Evolutionary conservation across 2,888 invertebrate species (phyloP).

Genomic region (Cephus runcator): DNA sequence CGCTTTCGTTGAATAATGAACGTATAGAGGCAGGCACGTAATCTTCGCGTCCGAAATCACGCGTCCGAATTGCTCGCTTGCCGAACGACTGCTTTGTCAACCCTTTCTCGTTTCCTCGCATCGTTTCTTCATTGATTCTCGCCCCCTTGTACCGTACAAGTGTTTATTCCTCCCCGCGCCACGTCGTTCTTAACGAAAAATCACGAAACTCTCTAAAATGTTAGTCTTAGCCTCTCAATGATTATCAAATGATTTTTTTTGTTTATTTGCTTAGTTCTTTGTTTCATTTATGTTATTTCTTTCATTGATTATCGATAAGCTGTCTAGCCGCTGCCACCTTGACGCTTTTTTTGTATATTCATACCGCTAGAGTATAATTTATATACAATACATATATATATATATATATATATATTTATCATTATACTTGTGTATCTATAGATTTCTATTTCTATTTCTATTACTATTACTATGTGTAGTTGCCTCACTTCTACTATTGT

Average conservation of each 20-base stretch:
- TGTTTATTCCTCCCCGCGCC: too few species aligned
- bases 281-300: conserved; percentile 25
- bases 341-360: conserved; percentile 17
- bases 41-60: too few species aligned
- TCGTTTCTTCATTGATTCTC: too few species aligned
- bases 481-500: not conserved
- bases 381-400: conserved; percentile 20
- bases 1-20: too few species aligned
- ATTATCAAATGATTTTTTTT: conserved; percentile 63
- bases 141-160: too few species aligned
- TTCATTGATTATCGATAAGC: conserved; percentile 43
- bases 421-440: conserved; percentile 27
- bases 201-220: conserved; percentile 21
- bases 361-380: conserved; percentile 1
- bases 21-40: too few species aligned
- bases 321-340: conserved; percentile 59
- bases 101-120: too few species aligned
- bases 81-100: too few species aligned
- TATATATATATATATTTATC: not conserved
- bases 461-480: conserved; percentile 12
- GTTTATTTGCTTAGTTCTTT: conserved; percentile 43
- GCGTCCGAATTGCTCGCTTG: too few species aligned
- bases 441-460: conserved; percentile 9
- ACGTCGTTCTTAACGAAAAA: too few species aligned
- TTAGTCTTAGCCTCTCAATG: conserved; percentile 66